phyloP scores from a whole-genome alignment of 2,888 invertebrate genomes.

The Perithous albicinctus region DNA sequence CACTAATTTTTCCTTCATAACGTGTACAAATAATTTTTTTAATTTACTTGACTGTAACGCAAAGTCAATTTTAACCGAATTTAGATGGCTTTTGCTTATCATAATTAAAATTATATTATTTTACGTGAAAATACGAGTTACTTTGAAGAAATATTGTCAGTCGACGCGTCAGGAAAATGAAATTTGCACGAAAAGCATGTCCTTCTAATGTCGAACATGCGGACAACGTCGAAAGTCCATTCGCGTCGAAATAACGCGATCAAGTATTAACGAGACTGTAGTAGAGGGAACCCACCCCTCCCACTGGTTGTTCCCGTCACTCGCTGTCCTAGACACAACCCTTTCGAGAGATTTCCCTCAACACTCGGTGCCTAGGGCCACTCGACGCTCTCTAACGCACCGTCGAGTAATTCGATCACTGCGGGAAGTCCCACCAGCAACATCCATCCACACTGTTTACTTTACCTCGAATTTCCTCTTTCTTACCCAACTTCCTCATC shows the following conservation, averaged over 20 bases:
- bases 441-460: not conserved
- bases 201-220: slow-evolving; percentile 1
- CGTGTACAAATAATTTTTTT: too few relatives aligned
- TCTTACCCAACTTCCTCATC: not conserved
- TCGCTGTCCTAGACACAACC: slow-evolving; percentile 31
- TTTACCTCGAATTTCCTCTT: not conserved
- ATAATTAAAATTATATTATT: not conserved
- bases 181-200: not conserved
- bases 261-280: slow-evolving; percentile 46
- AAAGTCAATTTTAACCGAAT: too few relatives aligned
- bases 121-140: not conserved
- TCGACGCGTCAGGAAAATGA: not conserved
- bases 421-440: not conserved
- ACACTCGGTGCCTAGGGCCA: slow-evolving; percentile 11
- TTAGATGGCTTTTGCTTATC: not conserved
- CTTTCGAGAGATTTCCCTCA: slow-evolving; percentile 51
- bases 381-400: slow-evolving; percentile 19
- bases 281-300: too few relatives aligned
- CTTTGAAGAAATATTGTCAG: not conserved
- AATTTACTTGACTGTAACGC: too few relatives aligned
- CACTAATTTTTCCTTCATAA: too few relatives aligned
- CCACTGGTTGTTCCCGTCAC: slow-evolving; percentile 25
- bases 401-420: slow-evolving; percentile 46
- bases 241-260: slow-evolving; percentile 52
- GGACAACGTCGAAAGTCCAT: slow-evolving; percentile 30